phyloP scores from a whole-genome alignment of 2,888 invertebrate genomes.

The Schizotus pectinicornis region DNA sequence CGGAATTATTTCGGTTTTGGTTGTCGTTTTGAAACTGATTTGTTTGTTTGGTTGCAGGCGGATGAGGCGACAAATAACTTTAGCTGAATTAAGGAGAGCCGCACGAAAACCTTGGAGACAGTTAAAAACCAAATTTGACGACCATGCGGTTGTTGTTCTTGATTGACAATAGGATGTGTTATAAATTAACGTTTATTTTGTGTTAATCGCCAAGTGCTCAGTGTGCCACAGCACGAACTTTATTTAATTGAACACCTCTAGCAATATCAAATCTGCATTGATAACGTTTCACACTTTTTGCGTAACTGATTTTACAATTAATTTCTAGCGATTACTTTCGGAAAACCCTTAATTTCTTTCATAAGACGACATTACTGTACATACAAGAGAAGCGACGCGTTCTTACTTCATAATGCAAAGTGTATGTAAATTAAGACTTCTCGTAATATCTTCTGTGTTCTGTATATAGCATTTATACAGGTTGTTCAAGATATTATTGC shows the following conservation, averaged over 20 bases:
- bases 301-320: not conserved
- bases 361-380: not conserved
- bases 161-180: conserved; percentile 66
- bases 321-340: not conserved
- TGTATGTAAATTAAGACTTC: not conserved
- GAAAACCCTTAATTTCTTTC: not conserved
- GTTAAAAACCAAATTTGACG: conserved; percentile 60
- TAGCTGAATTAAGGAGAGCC: conserved; percentile 79
- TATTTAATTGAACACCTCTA: conserved; percentile 40
- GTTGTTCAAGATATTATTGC: conserved; percentile 37
- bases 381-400: too few species aligned
- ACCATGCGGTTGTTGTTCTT: conserved; percentile 74
- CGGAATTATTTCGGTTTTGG: conserved; percentile 52
- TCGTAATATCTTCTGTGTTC: conserved; percentile 6
- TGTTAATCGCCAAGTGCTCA: conserved; percentile 47
- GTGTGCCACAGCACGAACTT: conserved; percentile 40
- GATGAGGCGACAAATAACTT: conserved; percentile 80
- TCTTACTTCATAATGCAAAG: not conserved
- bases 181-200: conserved; percentile 31
- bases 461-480: conserved; percentile 32
- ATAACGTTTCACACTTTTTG: not conserved
- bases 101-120: conserved; percentile 86
- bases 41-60: conserved; percentile 65
- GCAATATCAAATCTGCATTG: conserved; percentile 40
- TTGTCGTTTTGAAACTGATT: not conserved